Base-by-base conservation (phyloP, 1,140 invertebrate genomes). In the Aphaenogaster ashmeadi region DNA sequence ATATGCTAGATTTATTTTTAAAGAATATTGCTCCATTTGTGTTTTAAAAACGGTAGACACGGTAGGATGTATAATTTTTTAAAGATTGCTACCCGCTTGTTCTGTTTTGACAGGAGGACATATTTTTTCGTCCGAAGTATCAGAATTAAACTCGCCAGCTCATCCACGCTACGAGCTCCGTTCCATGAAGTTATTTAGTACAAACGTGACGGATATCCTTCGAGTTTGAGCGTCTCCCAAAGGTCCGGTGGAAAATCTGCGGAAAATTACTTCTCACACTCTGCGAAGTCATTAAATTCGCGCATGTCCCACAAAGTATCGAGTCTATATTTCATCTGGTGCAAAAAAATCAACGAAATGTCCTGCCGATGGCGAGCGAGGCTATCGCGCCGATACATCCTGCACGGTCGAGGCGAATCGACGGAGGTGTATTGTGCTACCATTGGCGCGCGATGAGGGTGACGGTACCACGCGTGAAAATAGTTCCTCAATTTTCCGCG, bases 401-500 rank as follows among this genome's bases (percentile, higher is more conserved):
- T 44, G 52, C 52, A 74, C 54, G 67, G 89, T 78, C 41, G 78
- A 72, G 62, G 33, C 77, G 56, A 50, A 87, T 62, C 67, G 60
- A 77, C 67, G 33, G 52, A 56, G 13, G 54, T 71, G 88, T 74
- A 90, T 90, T 90, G 89, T 87, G 81, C 87, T 67, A 52, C 74
- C 64, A 36, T 60, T 56, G 87, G 69, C 67, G 56, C 83, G 47
- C 78, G 87, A 87, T 87, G 69, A 81, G 72, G 79, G 21, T 56
- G 83, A 92, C 92, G 41, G 86, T 93, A 92, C 80, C 69, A 58
- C 47, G 86, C 56, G 62, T 78, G 91, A 89, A 92, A 93, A 94
- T 93, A 94, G 92, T 94, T 94, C 90, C 91, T 90, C 90, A 92
- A 94, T 94, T 93, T 92, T 91, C 90, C 85, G 47, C 62, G 78